Conservation (phyloP, 2,888 invertebrate species). For the Linnaemya vulpina region DNA sequence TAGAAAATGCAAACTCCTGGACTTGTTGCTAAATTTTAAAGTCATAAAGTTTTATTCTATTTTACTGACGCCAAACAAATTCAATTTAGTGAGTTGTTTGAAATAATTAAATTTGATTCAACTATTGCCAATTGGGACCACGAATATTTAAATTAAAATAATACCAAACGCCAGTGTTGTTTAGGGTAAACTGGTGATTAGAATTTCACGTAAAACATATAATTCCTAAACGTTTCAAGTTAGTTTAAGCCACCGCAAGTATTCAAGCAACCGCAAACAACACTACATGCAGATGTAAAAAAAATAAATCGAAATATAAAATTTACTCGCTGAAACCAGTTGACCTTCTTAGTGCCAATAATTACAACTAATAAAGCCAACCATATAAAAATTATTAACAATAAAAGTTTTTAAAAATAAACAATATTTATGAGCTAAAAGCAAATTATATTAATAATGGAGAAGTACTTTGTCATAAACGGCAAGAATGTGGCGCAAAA, state of each 20-base stretch:
- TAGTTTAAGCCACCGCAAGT: background rate
- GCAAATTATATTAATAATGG: conserved; percentile 5
- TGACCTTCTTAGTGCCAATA: conserved; percentile 58
- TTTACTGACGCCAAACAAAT: background rate
- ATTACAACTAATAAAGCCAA: conserved; percentile 28
- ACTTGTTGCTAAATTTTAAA: background rate
- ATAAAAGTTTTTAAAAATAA: conserved; percentile 29
- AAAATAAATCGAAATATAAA: conserved; percentile 8
- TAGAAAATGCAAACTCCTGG: conserved; percentile 7
- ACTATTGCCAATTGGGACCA: background rate
- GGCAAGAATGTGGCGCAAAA: background rate
- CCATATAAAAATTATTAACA: conserved; percentile 31
- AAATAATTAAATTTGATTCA: background rate
- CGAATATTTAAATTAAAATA: conserved; percentile 4
- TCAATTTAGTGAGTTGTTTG: background rate
- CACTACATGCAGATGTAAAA: background rate
- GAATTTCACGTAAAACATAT: conserved; percentile 9
- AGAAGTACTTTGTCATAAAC: conserved; percentile 34
- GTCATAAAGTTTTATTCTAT: conserved; percentile 41
- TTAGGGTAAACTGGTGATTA: background rate
- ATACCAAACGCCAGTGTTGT: background rate
- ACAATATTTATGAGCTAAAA: conserved; percentile 21
- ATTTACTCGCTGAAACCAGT: conserved; percentile 47
- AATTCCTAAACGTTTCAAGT: background rate
- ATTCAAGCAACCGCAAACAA: background rate